Conservation (phyloP, 2,888 invertebrate genomes). For the Andrena fulva region DNA sequence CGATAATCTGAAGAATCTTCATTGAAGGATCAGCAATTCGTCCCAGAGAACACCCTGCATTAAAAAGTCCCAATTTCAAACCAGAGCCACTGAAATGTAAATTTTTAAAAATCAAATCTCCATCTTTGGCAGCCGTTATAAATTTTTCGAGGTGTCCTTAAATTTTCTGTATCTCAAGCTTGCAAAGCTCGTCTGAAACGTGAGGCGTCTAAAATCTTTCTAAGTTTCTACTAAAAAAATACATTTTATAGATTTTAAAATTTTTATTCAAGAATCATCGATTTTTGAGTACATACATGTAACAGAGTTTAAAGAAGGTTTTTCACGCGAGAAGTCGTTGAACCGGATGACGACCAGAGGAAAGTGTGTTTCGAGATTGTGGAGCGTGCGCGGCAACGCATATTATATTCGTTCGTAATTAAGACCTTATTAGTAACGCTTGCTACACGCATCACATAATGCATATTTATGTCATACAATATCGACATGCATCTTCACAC, state of each 20-base stretch:
- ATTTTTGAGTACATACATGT: neutral
- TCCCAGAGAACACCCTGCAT: too few species aligned
- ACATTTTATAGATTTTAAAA: too few species aligned
- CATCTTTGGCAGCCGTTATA: too few species aligned
- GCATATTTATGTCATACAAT: slow-evolving; percentile 74
- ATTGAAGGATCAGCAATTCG: neutral
- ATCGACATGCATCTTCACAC: slow-evolving; percentile 56
- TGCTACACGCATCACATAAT: slow-evolving; percentile 62
- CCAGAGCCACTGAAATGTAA: too few species aligned
- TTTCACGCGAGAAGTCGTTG: slow-evolving; percentile 56
- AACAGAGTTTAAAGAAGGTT: slow-evolving; percentile 7
- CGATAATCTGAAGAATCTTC: neutral
- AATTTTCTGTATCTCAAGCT: too few species aligned
- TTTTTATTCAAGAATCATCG: neutral
- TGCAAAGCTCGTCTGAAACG: too few species aligned
- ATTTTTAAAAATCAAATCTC: too few species aligned
- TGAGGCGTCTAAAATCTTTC: too few species aligned
- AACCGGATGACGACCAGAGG: slow-evolving; percentile 68
- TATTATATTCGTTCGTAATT: slow-evolving; percentile 69
- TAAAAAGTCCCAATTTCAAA: too few species aligned
- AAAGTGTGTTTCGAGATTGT: slow-evolving; percentile 71
- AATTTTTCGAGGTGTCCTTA: too few species aligned
- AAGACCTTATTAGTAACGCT: slow-evolving; percentile 74
- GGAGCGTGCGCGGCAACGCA: slow-evolving; percentile 32
- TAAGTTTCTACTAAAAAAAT: too few species aligned